Evolutionary conservation across 1,140 invertebrate genomes (phyloP).

Genomic region (Leptonema lineaticorne): DNA sequence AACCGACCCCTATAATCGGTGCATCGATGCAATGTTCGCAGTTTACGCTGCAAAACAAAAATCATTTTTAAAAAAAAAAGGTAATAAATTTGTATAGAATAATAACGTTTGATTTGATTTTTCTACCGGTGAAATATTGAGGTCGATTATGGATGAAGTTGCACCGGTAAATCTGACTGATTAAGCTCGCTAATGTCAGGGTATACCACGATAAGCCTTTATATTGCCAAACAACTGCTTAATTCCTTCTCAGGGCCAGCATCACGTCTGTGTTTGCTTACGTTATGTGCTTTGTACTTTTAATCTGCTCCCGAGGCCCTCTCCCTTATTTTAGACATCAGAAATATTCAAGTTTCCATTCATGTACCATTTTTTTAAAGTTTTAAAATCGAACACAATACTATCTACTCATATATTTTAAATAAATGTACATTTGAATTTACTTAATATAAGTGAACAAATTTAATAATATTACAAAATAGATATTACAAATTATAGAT

Average conservation of each 20-base stretch:
- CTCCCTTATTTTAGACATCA: too few species aligned
- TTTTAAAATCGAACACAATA: too few species aligned
- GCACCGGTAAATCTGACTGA: constrained; percentile 19
- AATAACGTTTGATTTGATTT: neutral
- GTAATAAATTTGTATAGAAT: neutral
- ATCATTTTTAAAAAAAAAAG: neutral
- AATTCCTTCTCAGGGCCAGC: constrained; percentile 34
- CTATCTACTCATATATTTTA: too few species aligned
- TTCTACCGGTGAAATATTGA: too few species aligned
- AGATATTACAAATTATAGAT: neutral
- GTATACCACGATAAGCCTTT: constrained; percentile 35
- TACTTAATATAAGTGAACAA: neutral
- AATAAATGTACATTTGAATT: too few species aligned
- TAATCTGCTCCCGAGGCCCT: constrained; percentile 15
- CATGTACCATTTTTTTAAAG: neutral
- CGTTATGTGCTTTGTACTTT: constrained; percentile 30
- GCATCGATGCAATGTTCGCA: constrained; percentile 12
- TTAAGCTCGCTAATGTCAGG: constrained; percentile 30
- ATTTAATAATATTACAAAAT: neutral
- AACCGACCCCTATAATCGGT: constrained; percentile 21
- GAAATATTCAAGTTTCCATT: too few species aligned
- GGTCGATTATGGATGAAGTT: constrained; percentile 3
- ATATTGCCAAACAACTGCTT: constrained; percentile 35
- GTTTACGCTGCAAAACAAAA: too few species aligned
- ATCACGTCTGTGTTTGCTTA: constrained; percentile 32